A percentile compares a stretch with the other conserved stretches of the same genome.
Evolutionary conservation across 2,888 invertebrate species (phyloP).

Genomic region (Octonoba sinensis): DNA sequence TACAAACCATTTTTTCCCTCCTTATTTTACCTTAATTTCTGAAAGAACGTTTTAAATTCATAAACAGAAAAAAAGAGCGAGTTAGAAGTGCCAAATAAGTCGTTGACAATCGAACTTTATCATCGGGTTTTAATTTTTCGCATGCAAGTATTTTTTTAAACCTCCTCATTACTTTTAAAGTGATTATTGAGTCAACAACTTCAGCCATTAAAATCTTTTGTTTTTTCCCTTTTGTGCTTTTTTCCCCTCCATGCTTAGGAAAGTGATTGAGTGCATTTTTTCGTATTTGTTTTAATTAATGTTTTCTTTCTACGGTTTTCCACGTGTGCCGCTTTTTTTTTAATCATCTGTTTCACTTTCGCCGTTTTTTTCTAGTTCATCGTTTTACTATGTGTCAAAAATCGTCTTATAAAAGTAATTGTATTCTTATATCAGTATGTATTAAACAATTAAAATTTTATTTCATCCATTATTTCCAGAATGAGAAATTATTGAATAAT

Average conservation of each 20-base stretch:
- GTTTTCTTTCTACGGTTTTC: slow-evolving; percentile 9
- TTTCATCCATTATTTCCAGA: too few relatives aligned
- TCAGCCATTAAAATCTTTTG: slow-evolving; percentile 61
- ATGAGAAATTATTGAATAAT: too few relatives aligned
- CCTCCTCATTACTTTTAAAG: slow-evolving; percentile 33
- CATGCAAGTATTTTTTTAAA: slow-evolving; percentile 21
- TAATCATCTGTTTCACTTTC: slow-evolving; percentile 9
- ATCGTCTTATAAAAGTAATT: too few relatives aligned
- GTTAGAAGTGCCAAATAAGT: slow-evolving; percentile 49
- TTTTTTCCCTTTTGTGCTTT: slow-evolving; percentile 23
- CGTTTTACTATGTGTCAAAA: too few relatives aligned
- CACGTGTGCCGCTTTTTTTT: slow-evolving; percentile 21
- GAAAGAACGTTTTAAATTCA: slow-evolving; percentile 40
- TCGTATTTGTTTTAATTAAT: slow-evolving; percentile 61
- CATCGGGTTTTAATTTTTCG: slow-evolving; percentile 53
- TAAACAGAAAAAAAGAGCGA: slow-evolving; percentile 52
- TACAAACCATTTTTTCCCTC: slow-evolving; percentile 28
- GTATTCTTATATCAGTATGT: too few relatives aligned
- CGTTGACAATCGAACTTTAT: slow-evolving; percentile 60
- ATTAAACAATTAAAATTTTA: too few relatives aligned
- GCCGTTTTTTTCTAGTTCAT: neutral
- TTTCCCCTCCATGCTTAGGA: slow-evolving; percentile 24
- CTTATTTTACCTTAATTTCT: slow-evolving; percentile 50
- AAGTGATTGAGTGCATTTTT: slow-evolving; percentile 52
- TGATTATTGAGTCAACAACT: slow-evolving; percentile 62